Percentiles rank a stretch among this genome's conserved stretches.
Evolutionary conservation across 2,888 invertebrate genomes (phyloP).

Genomic region (Cerastis rubricosa): DNA sequence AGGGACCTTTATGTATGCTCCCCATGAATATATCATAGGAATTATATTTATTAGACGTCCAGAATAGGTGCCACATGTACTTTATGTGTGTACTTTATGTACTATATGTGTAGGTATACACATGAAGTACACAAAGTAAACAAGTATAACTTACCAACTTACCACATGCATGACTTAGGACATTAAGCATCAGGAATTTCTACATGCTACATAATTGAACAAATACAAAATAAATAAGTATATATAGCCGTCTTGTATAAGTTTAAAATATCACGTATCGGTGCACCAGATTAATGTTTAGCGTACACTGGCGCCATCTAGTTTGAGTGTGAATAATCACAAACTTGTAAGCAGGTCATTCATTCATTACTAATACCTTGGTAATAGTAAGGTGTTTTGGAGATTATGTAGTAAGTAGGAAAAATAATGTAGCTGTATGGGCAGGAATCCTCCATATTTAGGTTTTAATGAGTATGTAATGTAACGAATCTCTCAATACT

Average conservation of each 20-base stretch:
- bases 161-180: slow-evolving; percentile 37
- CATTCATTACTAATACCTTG: background rate
- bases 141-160: too few species aligned
- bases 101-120: too few species aligned
- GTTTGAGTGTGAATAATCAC: slow-evolving; percentile 19
- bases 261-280: slow-evolving; percentile 20
- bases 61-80: slow-evolving; percentile 4
- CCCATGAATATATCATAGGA: background rate
- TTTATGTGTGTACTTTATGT: too few species aligned
- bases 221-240: slow-evolving; percentile 2
- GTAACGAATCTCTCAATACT: too few species aligned
- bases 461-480: too few species aligned
- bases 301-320: slow-evolving; percentile 38
- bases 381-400: too few species aligned
- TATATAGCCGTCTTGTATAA: background rate
- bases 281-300: slow-evolving; percentile 8
- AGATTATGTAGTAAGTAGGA: background rate
- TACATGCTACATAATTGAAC: background rate
- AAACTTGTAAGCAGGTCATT: background rate
- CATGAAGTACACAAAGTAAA: slow-evolving; percentile 39
- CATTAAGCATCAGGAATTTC: slow-evolving; percentile 33
- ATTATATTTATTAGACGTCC: slow-evolving; percentile 2
- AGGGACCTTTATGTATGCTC: background rate
- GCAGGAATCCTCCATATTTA: background rate
- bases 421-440: background rate